These are phyloP conservation scores for Leptopilina drosophilae DNA, from an alignment of 2,888 invertebrate genomes.

Conservation along the genomic window DNA sequence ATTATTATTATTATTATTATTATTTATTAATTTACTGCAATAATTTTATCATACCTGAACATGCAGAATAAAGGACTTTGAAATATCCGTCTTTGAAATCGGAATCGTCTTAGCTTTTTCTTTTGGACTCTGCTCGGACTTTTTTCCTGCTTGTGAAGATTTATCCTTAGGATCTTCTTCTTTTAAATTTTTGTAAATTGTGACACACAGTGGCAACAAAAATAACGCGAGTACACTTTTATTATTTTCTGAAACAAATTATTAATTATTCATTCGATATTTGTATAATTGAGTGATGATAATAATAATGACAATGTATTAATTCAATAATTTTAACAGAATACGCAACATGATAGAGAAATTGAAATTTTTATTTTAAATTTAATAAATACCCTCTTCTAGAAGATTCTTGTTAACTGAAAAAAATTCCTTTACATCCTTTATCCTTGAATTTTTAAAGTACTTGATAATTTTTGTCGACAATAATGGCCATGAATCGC, in stretches of 20 bases:
- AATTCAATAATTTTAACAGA: background rate
- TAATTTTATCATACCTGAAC: conserved; percentile 8
- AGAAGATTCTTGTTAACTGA: background rate
- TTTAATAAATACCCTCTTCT: background rate
- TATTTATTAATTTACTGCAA: conserved; percentile 5
- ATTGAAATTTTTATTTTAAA: conserved; percentile 7
- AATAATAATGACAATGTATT: background rate
- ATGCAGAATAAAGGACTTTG: conserved; percentile 12
- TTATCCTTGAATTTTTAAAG: background rate
- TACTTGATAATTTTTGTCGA: background rate
- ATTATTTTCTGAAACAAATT: background rate
- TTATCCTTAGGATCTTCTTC: background rate
- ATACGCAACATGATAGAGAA: background rate
- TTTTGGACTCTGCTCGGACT: background rate
- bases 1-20: too few species aligned
- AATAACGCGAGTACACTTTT: background rate
- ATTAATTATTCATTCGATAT: conserved; percentile 4
- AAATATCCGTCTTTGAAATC: conserved; percentile 4
- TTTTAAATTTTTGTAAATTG: background rate
- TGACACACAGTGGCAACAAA: conserved; percentile 5
- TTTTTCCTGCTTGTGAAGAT: background rate
- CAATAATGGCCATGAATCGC: conserved; percentile 6
- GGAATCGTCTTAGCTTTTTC: background rate
- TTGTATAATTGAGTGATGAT: background rate
- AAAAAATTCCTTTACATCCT: background rate